Percentiles rank a stretch among this genome's conserved stretches.
phyloP scores from a whole-genome alignment of 2,888 invertebrate genomes.

The Nowickia ferox region DNA sequence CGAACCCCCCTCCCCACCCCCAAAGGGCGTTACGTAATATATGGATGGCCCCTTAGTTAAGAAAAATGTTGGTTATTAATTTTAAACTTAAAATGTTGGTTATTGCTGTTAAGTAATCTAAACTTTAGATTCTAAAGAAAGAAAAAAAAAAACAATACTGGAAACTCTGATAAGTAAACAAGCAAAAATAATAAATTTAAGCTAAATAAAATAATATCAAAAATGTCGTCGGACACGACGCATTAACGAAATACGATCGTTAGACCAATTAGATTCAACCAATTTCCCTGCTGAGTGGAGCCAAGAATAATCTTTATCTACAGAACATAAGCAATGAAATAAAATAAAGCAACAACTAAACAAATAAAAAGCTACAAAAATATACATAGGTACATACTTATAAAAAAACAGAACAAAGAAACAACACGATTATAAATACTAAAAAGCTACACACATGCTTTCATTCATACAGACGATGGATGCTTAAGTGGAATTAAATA shows the following conservation, averaged over 20 bases:
- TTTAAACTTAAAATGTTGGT: no score
- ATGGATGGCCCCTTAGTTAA: no score
- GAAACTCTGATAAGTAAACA: background rate
- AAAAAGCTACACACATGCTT: background rate
- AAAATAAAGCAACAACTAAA: constrained; percentile 36
- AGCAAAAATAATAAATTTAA: background rate
- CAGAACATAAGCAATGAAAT: constrained; percentile 2
- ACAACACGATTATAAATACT: background rate
- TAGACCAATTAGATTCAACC: constrained; percentile 80
- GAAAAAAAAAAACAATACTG: no score
- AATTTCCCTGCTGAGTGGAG: constrained; percentile 77
- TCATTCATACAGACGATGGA: background rate
- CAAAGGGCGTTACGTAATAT: no score
- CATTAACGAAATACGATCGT: constrained; percentile 76
- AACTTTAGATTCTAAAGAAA: no score
- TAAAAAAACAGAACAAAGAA: constrained; percentile 24
- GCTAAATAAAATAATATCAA: constrained; percentile 25
- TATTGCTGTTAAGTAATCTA: no score
- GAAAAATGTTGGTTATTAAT: no score
- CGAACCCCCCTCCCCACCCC: no score
- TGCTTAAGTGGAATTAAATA: constrained; percentile 31
- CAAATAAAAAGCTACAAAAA: constrained; percentile 44
- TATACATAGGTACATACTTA: background rate
- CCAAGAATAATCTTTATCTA: constrained; percentile 70
- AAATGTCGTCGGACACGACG: constrained; percentile 60